Conservation (phyloP, 2,797 vertebrate genomes). For the Gambusia yucatana region DNA sequence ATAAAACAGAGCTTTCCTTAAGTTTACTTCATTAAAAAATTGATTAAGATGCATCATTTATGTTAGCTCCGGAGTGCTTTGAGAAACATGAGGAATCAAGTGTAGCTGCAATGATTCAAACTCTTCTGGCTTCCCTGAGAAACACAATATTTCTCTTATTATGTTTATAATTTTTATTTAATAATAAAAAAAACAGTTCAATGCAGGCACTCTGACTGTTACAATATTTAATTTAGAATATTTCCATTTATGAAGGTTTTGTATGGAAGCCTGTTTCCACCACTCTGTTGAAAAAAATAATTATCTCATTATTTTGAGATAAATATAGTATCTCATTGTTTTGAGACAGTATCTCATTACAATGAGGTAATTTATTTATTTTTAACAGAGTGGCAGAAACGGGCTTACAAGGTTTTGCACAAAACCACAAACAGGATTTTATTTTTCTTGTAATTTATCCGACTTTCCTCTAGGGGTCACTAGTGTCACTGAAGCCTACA, state of each 20-base stretch:
- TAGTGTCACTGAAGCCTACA: too few relatives aligned
- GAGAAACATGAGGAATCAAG: background rate
- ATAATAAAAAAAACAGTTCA: background rate
- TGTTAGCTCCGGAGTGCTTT: background rate
- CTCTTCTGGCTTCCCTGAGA: background rate
- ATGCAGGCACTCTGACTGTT: background rate
- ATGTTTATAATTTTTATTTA: background rate
- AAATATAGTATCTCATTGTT: too few relatives aligned
- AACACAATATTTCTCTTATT: background rate
- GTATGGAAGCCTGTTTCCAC: too few relatives aligned
- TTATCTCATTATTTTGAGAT: too few relatives aligned
- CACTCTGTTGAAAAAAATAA: too few relatives aligned
- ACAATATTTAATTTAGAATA: too few relatives aligned
- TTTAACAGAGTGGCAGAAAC: too few relatives aligned
- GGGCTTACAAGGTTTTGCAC: background rate
- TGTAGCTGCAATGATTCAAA: background rate
- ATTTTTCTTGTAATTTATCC: background rate
- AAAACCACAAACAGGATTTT: background rate
- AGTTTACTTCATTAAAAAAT: background rate
- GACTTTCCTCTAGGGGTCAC: background rate
- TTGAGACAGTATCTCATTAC: too few relatives aligned
- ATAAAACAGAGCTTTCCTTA: background rate
- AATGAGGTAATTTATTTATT: too few relatives aligned
- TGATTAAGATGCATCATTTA: background rate
- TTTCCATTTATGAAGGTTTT: background rate